phyloP scores from a whole-genome alignment of 2,113 vertebrate species.

The Zingel zingel region DNA sequence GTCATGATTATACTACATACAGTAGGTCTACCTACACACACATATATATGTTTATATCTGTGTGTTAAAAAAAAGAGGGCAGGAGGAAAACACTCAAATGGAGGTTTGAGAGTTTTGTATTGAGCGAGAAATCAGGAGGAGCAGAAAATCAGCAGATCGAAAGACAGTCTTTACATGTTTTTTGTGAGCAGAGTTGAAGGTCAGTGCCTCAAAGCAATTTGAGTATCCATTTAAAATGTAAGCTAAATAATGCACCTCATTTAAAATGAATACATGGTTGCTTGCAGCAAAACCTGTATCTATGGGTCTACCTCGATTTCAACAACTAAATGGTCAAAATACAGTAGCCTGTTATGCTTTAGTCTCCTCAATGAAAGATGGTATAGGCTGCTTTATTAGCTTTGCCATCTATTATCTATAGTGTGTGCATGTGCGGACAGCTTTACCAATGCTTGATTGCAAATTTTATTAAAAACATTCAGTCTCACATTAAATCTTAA shows the following conservation, averaged over 20 bases:
- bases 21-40: not conserved
- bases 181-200: conserved; percentile 53
- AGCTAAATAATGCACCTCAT: conserved; percentile 23
- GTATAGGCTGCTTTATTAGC: not conserved
- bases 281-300: conserved; percentile 25
- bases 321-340: not conserved
- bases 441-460: not conserved
- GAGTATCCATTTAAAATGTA: conserved; percentile 18
- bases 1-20: not conserved
- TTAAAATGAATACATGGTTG: conserved; percentile 10
- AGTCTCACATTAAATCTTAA: not conserved
- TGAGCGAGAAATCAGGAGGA: conserved; percentile 12
- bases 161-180: not conserved
- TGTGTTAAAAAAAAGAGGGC: not conserved
- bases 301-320: not conserved
- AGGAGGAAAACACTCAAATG: conserved; percentile 8
- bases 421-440: not conserved
- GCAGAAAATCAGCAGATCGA: conserved; percentile 14
- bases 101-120: conserved; percentile 50
- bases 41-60: not conserved
- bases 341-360: not conserved
- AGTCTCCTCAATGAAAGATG: not conserved
- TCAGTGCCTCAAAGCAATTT: conserved; percentile 34
- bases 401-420: not conserved
- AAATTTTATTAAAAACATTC: not conserved